Conservation (phyloP, 2,888 invertebrate species). For the Diaperis boleti region DNA sequence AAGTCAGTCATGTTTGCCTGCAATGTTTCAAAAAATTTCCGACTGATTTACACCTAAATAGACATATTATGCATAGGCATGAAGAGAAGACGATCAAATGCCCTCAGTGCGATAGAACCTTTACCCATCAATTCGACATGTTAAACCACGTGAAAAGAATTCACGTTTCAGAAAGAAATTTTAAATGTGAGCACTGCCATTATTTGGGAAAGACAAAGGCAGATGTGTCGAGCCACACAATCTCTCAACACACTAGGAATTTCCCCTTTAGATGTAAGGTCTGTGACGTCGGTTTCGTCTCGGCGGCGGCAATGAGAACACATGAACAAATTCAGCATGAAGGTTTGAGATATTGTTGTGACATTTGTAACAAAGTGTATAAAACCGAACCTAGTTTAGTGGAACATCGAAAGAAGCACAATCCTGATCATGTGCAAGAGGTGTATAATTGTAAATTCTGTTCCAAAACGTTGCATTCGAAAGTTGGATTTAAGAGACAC, state of each 20-base stretch:
- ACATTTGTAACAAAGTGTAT: conserved; percentile 52
- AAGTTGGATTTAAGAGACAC: conserved; percentile 12
- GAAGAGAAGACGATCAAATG: no score
- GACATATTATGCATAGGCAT: no score
- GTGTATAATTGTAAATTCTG: no score
- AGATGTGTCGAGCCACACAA: conserved; percentile 43
- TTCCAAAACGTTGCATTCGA: background rate
- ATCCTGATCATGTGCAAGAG: conserved; percentile 45
- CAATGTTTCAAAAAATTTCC: no score
- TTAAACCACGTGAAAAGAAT: no score
- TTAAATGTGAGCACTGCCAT: no score
- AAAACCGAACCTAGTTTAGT: conserved; percentile 43
- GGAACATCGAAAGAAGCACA: conserved; percentile 47
- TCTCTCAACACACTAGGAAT: conserved; percentile 66
- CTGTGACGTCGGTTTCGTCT: conserved; percentile 53
- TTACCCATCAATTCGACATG: no score
- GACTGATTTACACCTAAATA: no score
- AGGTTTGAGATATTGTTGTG: conserved; percentile 50
- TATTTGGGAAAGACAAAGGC: no score
- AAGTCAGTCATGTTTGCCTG: no score
- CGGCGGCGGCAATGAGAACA: conserved; percentile 44
- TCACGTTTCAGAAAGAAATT: no score
- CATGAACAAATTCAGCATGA: conserved; percentile 53
- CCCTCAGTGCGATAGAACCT: no score
- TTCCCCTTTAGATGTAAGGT: conserved; percentile 61